Base-by-base conservation (phyloP, 2,888 invertebrate species). In the Parnassius glacialis region DNA sequence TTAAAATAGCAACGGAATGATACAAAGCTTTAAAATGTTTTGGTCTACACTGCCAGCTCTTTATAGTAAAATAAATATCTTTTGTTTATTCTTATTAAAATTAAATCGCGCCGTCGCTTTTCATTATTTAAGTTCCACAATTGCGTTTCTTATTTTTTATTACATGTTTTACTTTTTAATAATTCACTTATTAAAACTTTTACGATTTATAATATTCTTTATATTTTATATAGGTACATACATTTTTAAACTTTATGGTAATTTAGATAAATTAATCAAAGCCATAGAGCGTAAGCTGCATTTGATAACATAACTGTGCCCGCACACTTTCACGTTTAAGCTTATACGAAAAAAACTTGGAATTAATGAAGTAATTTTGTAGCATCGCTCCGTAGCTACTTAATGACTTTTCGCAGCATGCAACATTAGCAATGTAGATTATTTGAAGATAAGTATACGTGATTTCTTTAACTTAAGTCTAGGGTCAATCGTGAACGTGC, bases 371-470 rank as follows among this genome's bases (percentile, higher is more conserved):
- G 75, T 70, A 70, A 77, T 80, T 80, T 79, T 76, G 73, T 72
- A 70, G 65, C 70, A 66, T 69, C 66, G 70, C 68, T 70, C 72
- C 76, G 74, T 73, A 70, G 61, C 68, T 71, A 65, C 59, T 70
- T 71, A 73, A 78, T 76, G 74, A 72, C 69, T 77, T 78, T 76
- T 73, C 74, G 72, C 78, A 74, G 74, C 73, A 73, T 71, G 80
- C 76, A 74, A 74, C 74, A 79, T 83, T 84, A 77, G 70, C 78
- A 79, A 80, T 79, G 78, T 77, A 80, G 81, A 80, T 79, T 71
- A 79, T 75, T 74, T 70, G 71, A 71, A 62, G 63, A 72, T 67
- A 72, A 70, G 67, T 71, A 68, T 69, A 70, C 71, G 72, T 65
- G 73, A 73, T 81, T 79, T 78, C 64, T 64, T 69, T 78, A 78